Evolutionary conservation across 2,888 invertebrate genomes (phyloP).

Genomic region (Dascillus cervinus): DNA sequence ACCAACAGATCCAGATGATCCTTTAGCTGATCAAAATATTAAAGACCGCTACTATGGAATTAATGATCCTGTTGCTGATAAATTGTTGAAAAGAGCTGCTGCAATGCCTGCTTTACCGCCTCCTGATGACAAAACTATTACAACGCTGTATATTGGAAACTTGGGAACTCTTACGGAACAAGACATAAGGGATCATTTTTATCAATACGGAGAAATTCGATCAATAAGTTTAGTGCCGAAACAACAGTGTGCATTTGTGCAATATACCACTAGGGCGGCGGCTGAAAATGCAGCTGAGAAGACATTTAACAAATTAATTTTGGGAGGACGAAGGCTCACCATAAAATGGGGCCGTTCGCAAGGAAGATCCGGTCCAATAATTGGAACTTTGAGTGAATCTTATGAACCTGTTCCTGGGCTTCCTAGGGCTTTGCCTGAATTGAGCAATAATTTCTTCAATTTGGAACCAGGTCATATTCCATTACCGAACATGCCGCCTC

Average conservation of each 20-base stretch:
- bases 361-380: conserved; percentile 53
- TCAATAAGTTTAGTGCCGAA: conserved; percentile 85
- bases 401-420: conserved; percentile 72
- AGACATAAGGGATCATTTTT: conserved; percentile 90
- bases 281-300: conserved; percentile 93
- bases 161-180: conserved; percentile 85
- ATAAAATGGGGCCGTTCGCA: conserved; percentile 99
- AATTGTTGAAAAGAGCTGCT: conserved; percentile 80
- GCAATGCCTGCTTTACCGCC: conserved; percentile 92
- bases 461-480: conserved; percentile 46
- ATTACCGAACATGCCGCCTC: conserved; percentile 41
- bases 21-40: conserved; percentile 91
- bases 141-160: conserved; percentile 96
- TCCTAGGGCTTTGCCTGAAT: conserved; percentile 61
- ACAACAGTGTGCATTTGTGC: conserved; percentile 95
- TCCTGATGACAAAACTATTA: conserved; percentile 93
- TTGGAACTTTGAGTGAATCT: conserved; percentile 48
- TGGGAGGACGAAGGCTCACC: conserved; percentile 80
- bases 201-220: conserved; percentile 97
- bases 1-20: conserved; percentile 95
- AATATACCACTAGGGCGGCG: conserved; percentile 83
- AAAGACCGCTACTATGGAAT: conserved; percentile 90
- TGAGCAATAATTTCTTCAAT: conserved; percentile 64
- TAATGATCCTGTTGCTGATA: conserved; percentile 94
- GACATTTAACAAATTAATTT: conserved; percentile 86